phyloP scores from a whole-genome alignment of 2,113 vertebrate species.

The Poecilia latipinna region DNA sequence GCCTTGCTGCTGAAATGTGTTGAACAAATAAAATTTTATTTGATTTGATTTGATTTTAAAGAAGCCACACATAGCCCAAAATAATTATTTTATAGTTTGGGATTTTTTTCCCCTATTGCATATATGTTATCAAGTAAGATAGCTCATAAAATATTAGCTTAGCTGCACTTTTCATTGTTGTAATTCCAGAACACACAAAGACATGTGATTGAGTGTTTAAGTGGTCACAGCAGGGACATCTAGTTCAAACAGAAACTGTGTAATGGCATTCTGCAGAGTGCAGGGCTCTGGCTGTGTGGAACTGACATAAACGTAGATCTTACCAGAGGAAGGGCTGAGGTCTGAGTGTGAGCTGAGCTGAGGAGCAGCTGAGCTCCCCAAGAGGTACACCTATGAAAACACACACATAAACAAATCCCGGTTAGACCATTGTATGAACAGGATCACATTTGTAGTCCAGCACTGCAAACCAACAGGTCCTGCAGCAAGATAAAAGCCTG shows the following conservation, averaged over 20 bases:
- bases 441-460: constrained; percentile 18
- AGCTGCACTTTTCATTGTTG: no score
- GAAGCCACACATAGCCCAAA: no score
- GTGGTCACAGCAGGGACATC: neutral
- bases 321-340: constrained; percentile 62
- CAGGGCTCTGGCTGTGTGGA: constrained; percentile 24
- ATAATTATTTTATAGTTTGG: no score
- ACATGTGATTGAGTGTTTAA: no score
- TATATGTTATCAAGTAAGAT: no score
- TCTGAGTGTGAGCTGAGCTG: constrained; percentile 48
- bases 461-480: neutral
- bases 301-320: constrained; percentile 46
- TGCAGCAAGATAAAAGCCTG: neutral
- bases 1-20: no score
- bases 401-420: constrained; percentile 19
- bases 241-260: neutral
- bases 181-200: no score
- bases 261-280: constrained; percentile 26
- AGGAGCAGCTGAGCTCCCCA: constrained; percentile 64
- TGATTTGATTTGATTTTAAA: no score
- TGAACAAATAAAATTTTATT: no score
- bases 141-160: no score
- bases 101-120: no score
- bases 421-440: constrained; percentile 22
- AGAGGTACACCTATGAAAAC: constrained; percentile 58